Evolutionary conservation across 64 coral and sea anemone species (phyloP), one percentile per base, ranked within the genome.

Genomic region (Stichodactyla mertensii): DNA sequence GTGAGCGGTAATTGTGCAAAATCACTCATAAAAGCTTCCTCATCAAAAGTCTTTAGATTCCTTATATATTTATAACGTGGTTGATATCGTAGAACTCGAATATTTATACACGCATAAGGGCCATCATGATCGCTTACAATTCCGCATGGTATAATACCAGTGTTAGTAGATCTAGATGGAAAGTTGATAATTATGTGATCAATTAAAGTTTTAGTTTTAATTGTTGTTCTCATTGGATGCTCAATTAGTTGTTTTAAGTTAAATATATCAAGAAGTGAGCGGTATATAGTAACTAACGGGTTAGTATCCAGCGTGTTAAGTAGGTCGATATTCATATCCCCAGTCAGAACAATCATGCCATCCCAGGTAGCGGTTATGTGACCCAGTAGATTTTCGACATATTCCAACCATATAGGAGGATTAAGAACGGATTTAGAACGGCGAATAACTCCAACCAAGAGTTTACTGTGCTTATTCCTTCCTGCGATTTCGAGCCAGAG

Each of bases 281-380:
- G 36, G 36, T 45, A 45, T 45, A 1, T 45, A 45, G 36, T 45
- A 4, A 45, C 36, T 45, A 45, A 45, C 3, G 36, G 3, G 36
- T 45, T 45, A 45, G 36, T 45, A 45, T 45, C 36, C 36, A 45
- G 3, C 36, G 36, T 45, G 36, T 45, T 45, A 45, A 45, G 36
- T 2, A 45, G 36, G 36, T 87, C 85, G 1, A 88, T 26, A 54
- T 87, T 92, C 4, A 58, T 77, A 51, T 91, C 89, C 1, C 89
- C 90, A 12, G 85, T 83, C 26, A 92, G 52, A 24, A 90, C 28
- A 45, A 90, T 18, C 20, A 86, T 22, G 16, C 89, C 89, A 62
- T 90, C 89, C 89, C 82, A 90, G 23, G 67, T 77, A 10, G 89
- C 14, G 53, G 70, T 86, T 19, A 31, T 31, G 86, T 77, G 54